Evolutionary conservation across 2,113 vertebrate species (phyloP).

Genomic region (Oostethus manadensis): DNA sequence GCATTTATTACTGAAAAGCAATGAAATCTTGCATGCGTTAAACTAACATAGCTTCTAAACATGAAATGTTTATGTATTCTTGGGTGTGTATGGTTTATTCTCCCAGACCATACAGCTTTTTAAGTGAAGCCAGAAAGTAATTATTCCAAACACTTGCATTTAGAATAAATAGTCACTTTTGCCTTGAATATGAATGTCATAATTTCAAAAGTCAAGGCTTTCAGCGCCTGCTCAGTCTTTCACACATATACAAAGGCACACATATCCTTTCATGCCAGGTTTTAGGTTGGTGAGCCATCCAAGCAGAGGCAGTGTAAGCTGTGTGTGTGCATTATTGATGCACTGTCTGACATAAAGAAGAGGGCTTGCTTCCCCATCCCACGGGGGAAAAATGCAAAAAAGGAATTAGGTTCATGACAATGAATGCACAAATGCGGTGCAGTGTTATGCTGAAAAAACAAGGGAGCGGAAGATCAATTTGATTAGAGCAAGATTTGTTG

Average conservation of each 20-base stretch:
- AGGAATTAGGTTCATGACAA: conserved; percentile 14
- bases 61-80: too few species aligned
- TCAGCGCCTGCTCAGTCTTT: conserved; percentile 24
- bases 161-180: conserved; percentile 19
- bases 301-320: conserved; percentile 51
- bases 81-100: too few species aligned
- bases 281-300: conserved; percentile 49
- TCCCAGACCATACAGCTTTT: background rate
- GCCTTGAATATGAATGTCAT: conserved; percentile 27
- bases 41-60: too few species aligned
- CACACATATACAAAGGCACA: conserved; percentile 14
- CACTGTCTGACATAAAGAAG: conserved; percentile 38
- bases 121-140: background rate
- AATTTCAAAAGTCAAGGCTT: conserved; percentile 40
- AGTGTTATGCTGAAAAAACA: conserved; percentile 17
- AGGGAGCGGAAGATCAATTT: background rate
- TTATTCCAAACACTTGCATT: background rate
- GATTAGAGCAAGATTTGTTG: background rate
- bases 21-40: too few species aligned
- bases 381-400: background rate
- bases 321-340: conserved; percentile 67
- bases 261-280: conserved; percentile 47
- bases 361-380: conserved; percentile 43
- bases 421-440: conserved; percentile 29
- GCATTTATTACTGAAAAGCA: too few species aligned